These are phyloP conservation scores for Lytechinus pictus DNA, from an alignment of 35 echinoderm and acorn worm species.

Conservation along the genomic window DNA sequence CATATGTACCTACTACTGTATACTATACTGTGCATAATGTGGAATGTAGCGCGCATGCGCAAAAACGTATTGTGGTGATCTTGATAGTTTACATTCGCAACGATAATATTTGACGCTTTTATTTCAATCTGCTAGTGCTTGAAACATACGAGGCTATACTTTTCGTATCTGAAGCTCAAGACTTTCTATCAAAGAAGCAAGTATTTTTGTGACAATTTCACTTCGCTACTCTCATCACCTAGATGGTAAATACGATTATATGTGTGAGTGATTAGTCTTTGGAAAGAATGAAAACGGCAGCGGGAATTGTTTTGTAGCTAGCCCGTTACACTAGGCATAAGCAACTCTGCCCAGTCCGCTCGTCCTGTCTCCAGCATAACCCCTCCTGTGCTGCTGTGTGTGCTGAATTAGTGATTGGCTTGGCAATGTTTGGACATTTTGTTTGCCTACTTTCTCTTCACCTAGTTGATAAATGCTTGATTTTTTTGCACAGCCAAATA, in stretches of 20 bases:
- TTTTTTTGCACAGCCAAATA: no score
- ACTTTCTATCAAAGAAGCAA: not conserved
- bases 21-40: no score
- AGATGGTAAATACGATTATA: not conserved
- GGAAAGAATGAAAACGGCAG: not conserved
- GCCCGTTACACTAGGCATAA: no score
- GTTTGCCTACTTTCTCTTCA: no score
- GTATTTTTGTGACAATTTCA: not conserved
- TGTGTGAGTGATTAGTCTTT: not conserved
- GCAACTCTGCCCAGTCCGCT: no score
- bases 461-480: no score
- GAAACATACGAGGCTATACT: not conserved
- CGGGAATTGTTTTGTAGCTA: not conserved
- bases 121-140: not conserved
- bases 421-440: no score
- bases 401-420: no score
- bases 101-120: not conserved
- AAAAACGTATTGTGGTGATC: not conserved
- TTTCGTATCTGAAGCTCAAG: not conserved
- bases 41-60: not conserved
- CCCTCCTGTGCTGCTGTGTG: no score
- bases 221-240: not conserved
- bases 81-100: not conserved
- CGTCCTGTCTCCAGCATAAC: no score
- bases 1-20: no score